Conservation (phyloP, 2,113 vertebrate species). For the Perognathus longimembris region DNA sequence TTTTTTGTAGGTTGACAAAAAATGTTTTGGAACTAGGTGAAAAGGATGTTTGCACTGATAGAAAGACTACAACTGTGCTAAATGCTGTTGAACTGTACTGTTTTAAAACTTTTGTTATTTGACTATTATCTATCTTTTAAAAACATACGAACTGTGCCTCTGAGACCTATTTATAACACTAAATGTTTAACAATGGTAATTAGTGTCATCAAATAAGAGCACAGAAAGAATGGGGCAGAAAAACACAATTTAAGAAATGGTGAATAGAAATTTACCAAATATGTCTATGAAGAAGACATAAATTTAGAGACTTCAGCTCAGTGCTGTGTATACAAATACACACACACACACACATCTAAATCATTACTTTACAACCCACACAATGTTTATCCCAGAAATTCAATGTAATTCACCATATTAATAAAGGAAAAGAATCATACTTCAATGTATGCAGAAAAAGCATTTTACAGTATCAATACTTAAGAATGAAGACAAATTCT, state of each 20-base stretch:
- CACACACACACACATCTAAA: neutral
- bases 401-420: neutral
- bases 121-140: neutral
- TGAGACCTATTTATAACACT: neutral
- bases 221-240: neutral
- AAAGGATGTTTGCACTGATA: neutral
- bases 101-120: neutral
- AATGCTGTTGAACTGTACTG: neutral
- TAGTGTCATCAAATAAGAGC: neutral
- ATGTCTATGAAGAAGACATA: neutral
- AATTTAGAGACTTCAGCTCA: neutral
- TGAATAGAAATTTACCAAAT: neutral
- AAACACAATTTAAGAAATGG: neutral
- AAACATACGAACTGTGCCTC: neutral
- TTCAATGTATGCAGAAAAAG: neutral
- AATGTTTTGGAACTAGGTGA: neutral
- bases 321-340: neutral
- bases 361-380: neutral
- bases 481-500: neutral
- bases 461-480: neutral
- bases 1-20: neutral
- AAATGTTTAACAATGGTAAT: neutral
- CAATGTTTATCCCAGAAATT: constrained; percentile 23
- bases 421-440: neutral
- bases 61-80: neutral